Base-by-base conservation (phyloP, 2,797 vertebrate genomes). In the Lutra lutra region DNA sequence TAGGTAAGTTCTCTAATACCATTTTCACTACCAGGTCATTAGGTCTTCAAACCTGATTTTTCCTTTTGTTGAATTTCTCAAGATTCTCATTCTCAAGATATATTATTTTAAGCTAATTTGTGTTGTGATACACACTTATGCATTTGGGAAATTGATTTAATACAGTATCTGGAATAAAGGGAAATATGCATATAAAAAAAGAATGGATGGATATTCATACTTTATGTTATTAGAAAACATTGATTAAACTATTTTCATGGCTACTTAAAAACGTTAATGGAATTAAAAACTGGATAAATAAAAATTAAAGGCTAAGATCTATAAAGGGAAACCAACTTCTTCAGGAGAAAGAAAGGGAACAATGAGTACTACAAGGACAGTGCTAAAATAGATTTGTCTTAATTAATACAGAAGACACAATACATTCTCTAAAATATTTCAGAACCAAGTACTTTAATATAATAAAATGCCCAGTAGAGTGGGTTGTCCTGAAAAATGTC, bases 401-500 rank as follows among this genome's bases (percentile, higher is more conserved):
- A 73, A 85, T 95, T 96, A 73, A 85, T 70, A 18, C 40, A 43
- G 23, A 73, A 83, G 21, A 82, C 35, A 89, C 32, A 90, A 46
- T 91, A 56, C 80, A 88, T 92, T 91, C 46, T 29, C 68, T 91
- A 32, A 64, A 68, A 66, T 90, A 5, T 9, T 94, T 97, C 73
- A 94, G 58, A 95, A 58, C 62, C 78, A 94, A 91, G 32, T 35
- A 86, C 46, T 96, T 68, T 54, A 75, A 91, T 70, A 89, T 95
- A 95, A 96, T 96, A 97, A 96, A 97, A 96, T 60, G 43, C 62
- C 77, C 60, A 88, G 56, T 90, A 51, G 95, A 88, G 77, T 94
- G 64, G 18, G 82, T 82, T 90, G 54, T 92, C 78, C 77, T 70
- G 21, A 96, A 95, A 92, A 73, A 97, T 77, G 46, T 97, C 95